Base-by-base conservation (phyloP, 1,140 invertebrate genomes). In the Daktulosphaira vitifoliae region DNA sequence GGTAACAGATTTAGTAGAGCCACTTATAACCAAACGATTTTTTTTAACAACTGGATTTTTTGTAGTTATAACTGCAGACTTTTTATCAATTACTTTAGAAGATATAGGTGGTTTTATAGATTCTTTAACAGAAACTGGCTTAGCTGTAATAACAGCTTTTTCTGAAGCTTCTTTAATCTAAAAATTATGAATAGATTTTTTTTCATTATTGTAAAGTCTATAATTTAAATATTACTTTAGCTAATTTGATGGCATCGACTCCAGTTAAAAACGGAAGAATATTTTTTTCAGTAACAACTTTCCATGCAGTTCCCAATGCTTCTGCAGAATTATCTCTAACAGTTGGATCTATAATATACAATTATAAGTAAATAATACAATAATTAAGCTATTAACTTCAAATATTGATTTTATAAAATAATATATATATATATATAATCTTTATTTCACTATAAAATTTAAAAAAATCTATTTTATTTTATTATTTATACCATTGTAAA, bases 301-400 rank as follows among this genome's bases (percentile, higher is more conserved):
- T 98, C 79, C 94, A 88, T 2, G 91, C 84, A 0, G 91, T 94
- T n/a, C 94, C 96, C 8, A 98, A 74, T 2, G 94, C 93, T 75
- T 94, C 88, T 5, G 90, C 88, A 2, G 89, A 84, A 68, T 83
- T 84, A 72, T 95, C 92, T 72, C 92, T 78, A 0, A 95, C 92
- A 2, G 76, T 77, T 1, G 88, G 87, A 81, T 96, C 92, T 81
- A 78, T 72, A 76, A 76, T 72, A 68, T 68, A 67, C 54, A 68
- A 70, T 8, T 29, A 16, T 29, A 3, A 48, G 15, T 6, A n/a
- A 6, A 16, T 48, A n/a, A 48, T 16, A 22, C n/a, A n/a, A n/a
- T n/a, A n/a, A n/a, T n/a, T n/a, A n/a, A n/a, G n/a, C n/a, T n/a
- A n/a, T n/a, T n/a, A n/a, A n/a, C n/a, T n/a, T n/a, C n/a, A n/a